Conservation (phyloP, 2,113 vertebrate species). For the Rhinolophus ferrumequinum region DNA sequence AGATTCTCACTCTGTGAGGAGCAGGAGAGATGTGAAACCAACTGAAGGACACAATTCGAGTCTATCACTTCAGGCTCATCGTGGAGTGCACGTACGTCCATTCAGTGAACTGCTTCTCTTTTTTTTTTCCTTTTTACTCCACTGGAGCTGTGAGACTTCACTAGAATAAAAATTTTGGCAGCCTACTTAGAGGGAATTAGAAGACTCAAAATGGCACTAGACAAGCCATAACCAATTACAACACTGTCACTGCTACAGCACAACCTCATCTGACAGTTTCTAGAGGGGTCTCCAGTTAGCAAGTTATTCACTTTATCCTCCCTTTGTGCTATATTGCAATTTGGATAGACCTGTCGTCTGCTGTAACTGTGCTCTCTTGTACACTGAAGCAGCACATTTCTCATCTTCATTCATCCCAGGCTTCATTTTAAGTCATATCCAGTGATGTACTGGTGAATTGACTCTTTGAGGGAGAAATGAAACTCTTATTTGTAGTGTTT, state of each 20-base stretch:
- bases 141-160: not conserved
- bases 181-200: not conserved
- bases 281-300: not conserved
- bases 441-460: not conserved
- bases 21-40: not conserved
- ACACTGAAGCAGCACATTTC: not conserved
- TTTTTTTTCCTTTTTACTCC: not conserved
- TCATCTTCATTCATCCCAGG: not conserved
- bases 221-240: not conserved
- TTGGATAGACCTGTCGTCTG: not conserved
- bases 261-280: not conserved
- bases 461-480: not conserved
- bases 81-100: not conserved
- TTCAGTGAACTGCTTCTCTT: not conserved
- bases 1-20: not conserved
- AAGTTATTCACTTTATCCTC: fast-evolving
- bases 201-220: not conserved
- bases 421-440: not conserved
- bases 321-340: not conserved
- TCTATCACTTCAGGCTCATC: not conserved
- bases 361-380: not conserved
- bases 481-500: not conserved
- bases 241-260: not conserved
- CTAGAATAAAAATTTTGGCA: not conserved
- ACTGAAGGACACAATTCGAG: not conserved